Evolutionary conservation across 2,888 invertebrate species (phyloP).

Genomic region (Parnassius mnemosyne): DNA sequence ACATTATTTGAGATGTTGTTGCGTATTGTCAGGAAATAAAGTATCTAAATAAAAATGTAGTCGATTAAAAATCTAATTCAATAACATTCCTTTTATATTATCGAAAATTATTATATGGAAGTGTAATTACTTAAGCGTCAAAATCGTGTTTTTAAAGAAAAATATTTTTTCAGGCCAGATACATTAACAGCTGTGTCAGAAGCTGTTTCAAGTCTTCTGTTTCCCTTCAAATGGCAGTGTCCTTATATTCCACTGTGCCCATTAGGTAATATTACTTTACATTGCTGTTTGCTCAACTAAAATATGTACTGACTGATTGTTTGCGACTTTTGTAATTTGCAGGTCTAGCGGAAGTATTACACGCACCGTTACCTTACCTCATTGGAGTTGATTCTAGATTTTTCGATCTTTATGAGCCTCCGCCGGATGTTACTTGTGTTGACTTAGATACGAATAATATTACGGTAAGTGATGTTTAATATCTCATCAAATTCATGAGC

Average conservation of each 20-base stretch:
- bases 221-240: conserved; percentile 99
- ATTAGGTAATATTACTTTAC: conserved; percentile 79
- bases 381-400: conserved; percentile 98
- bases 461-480: conserved; percentile 80
- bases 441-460: conserved; percentile 99
- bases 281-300: not conserved
- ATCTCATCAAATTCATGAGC: too few relatives aligned
- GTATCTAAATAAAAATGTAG: too few relatives aligned
- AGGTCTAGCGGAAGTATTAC: conserved; percentile 96
- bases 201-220: conserved; percentile 95
- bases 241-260: conserved; percentile 99
- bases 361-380: conserved; percentile 98
- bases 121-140: too few relatives aligned
- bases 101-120: too few relatives aligned
- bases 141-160: too few relatives aligned
- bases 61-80: too few relatives aligned
- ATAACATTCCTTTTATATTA: too few relatives aligned
- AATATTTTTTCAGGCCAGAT: conserved; percentile 84
- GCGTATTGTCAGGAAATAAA: too few relatives aligned
- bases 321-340: conserved; percentile 15
- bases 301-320: too few relatives aligned
- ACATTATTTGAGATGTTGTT: too few relatives aligned
- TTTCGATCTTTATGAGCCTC: conserved; percentile 98
- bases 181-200: conserved; percentile 98
- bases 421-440: conserved; percentile 97